Evolutionary conservation across 2,797 vertebrate genomes (phyloP).

Genomic region (Anolis apletophallus): DNA sequence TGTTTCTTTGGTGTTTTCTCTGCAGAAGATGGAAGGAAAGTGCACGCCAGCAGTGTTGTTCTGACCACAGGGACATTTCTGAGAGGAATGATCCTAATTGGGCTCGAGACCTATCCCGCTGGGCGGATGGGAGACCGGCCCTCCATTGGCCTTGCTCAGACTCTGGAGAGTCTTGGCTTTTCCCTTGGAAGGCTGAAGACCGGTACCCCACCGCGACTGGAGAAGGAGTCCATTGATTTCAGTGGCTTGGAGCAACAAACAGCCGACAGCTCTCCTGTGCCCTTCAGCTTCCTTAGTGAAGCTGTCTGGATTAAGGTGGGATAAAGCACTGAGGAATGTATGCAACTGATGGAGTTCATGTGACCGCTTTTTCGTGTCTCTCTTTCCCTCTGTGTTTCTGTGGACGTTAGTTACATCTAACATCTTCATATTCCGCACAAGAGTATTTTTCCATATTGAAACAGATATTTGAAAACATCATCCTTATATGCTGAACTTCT

Average conservation of each 20-base stretch:
- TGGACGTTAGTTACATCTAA: rapidly evolving
- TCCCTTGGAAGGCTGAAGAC: conserved; percentile 90
- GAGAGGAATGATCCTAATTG: conserved; percentile 88
- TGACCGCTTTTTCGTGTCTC: not conserved
- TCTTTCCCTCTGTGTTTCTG: too few relatives aligned
- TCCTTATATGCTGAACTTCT: rapidly evolving
- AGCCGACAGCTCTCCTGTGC: conserved; percentile 85
- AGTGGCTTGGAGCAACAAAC: conserved; percentile 72
- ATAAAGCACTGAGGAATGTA: not conserved
- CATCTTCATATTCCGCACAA: rapidly evolving
- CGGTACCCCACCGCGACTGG: conserved; percentile 91
- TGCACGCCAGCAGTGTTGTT: conserved; percentile 84
- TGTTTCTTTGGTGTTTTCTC: not conserved
- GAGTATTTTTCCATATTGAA: not conserved
- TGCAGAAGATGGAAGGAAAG: conserved; percentile 79
- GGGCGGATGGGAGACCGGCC: conserved; percentile 92
- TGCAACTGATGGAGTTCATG: rapidly evolving
- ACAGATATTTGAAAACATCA: not conserved
- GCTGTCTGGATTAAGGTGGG: conserved; percentile 82
- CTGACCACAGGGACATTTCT: conserved; percentile 95
- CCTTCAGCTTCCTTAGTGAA: conserved; percentile 92
- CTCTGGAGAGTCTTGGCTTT: conserved; percentile 87
- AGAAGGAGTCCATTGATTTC: conserved; percentile 89
- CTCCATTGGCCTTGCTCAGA: conserved; percentile 87
- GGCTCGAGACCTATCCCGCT: conserved; percentile 84